Percentiles rank a stretch among this genome's conserved stretches.
phyloP scores from a whole-genome alignment of 2,113 vertebrate genomes.

The Corapipo altera region DNA sequence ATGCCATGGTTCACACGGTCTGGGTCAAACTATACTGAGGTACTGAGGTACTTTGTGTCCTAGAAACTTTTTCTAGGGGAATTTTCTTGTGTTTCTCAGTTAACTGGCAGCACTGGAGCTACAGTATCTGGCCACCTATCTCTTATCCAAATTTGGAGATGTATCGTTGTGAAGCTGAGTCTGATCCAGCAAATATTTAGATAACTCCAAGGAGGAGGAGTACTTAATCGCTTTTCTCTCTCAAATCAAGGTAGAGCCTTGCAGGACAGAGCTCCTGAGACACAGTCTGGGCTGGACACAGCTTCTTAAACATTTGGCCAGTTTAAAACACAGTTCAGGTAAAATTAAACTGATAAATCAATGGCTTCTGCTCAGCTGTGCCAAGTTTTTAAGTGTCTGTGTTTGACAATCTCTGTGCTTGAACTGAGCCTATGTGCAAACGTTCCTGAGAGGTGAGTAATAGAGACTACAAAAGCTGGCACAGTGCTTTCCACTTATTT shows the following conservation, averaged over 20 bases:
- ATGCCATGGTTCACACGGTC: not conserved
- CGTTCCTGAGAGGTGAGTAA: not conserved
- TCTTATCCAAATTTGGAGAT: not conserved
- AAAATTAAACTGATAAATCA: not conserved
- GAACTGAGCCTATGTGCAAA: not conserved
- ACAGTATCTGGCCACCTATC: not conserved
- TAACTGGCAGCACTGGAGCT: not conserved
- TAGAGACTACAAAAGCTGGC: not conserved
- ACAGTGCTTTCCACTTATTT: not conserved
- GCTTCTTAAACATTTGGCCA: not conserved
- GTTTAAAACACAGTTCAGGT: not conserved
- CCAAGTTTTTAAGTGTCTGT: not conserved
- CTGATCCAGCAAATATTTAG: not conserved
- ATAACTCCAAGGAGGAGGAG: not conserved
- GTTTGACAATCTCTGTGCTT: not conserved
- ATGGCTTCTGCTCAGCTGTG: not conserved
- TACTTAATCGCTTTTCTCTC: not conserved
- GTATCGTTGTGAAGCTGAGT: not conserved
- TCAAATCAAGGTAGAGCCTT: not conserved
- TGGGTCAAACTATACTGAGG: not conserved
- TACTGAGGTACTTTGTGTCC: not conserved
- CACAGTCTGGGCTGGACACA: not conserved
- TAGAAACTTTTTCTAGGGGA: not conserved
- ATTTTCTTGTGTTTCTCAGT: not conserved
- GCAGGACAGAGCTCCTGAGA: not conserved